phyloP scores from a whole-genome alignment of 2,113 vertebrate genomes.

The Anoplopoma fimbria region DNA sequence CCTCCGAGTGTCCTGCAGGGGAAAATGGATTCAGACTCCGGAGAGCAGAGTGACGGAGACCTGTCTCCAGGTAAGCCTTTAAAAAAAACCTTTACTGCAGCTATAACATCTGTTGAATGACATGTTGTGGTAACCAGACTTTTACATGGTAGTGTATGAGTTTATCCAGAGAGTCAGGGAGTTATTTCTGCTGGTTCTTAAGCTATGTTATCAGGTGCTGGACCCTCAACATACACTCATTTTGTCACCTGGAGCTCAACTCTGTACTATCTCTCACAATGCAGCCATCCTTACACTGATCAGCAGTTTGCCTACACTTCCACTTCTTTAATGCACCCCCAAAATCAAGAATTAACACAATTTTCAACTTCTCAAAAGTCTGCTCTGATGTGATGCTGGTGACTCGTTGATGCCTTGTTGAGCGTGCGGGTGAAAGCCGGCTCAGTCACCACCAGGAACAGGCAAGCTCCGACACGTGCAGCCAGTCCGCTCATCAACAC shows the following conservation, averaged over 20 bases:
- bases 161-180: not conserved
- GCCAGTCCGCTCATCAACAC: constrained; percentile 73
- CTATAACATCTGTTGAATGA: constrained; percentile 12
- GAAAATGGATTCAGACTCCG: constrained; percentile 97
- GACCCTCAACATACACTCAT: not conserved
- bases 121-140: not conserved
- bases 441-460: constrained; percentile 68
- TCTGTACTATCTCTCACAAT: not conserved
- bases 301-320: not conserved
- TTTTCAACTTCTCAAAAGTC: not conserved
- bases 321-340: not conserved
- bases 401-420: constrained; percentile 29
- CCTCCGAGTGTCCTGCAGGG: constrained; percentile 58
- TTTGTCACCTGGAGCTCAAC: not conserved
- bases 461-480: constrained; percentile 75
- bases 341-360: not conserved
- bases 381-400: constrained; percentile 28
- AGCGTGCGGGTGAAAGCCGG: constrained; percentile 43
- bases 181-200: not conserved
- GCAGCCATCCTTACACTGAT: not conserved
- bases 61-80: constrained; percentile 89
- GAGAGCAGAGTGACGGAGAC: constrained; percentile 95
- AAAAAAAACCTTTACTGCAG: not conserved
- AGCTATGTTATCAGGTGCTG: not conserved
- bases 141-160: not conserved